Percentiles rank a stretch among this genome's conserved stretches.
phyloP scores from a whole-genome alignment of 2,113 vertebrate genomes.

The Vulpes ferrilata region DNA sequence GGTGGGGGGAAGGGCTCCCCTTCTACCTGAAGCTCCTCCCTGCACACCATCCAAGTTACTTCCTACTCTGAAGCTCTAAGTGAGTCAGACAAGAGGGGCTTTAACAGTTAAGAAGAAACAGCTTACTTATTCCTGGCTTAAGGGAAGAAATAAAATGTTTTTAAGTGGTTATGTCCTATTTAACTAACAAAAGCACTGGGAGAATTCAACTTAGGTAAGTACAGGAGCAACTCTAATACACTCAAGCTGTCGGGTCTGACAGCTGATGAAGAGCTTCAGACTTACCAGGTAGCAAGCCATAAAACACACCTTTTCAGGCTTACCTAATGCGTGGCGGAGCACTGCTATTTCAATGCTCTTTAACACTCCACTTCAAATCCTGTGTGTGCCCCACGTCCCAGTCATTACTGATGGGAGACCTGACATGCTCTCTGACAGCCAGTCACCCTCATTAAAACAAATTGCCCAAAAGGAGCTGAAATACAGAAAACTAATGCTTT shows the following conservation, averaged over 20 bases:
- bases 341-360: neutral
- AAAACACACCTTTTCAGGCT: conserved; percentile 70
- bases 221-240: conserved; percentile 66
- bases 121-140: neutral
- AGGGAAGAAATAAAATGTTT: conserved; percentile 43
- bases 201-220: conserved; percentile 48
- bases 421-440: neutral
- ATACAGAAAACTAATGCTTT: conserved; percentile 8
- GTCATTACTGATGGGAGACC: neutral
- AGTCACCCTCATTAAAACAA: conserved; percentile 61
- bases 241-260: conserved; percentile 78
- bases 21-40: neutral
- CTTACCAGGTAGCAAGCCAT: conserved; percentile 62
- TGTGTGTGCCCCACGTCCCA: neutral
- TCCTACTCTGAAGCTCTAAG: neutral
- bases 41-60: neutral
- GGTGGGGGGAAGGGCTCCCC: neutral
- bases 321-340: neutral
- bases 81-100: neutral
- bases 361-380: conserved; percentile 37
- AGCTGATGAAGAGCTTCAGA: conserved; percentile 70
- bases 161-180: conserved; percentile 71
- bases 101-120: conserved; percentile 4
- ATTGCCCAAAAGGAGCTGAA: neutral
- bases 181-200: conserved; percentile 75